Conservation (phyloP, 1,140 invertebrate genomes). For the Lethocerus indicus region DNA sequence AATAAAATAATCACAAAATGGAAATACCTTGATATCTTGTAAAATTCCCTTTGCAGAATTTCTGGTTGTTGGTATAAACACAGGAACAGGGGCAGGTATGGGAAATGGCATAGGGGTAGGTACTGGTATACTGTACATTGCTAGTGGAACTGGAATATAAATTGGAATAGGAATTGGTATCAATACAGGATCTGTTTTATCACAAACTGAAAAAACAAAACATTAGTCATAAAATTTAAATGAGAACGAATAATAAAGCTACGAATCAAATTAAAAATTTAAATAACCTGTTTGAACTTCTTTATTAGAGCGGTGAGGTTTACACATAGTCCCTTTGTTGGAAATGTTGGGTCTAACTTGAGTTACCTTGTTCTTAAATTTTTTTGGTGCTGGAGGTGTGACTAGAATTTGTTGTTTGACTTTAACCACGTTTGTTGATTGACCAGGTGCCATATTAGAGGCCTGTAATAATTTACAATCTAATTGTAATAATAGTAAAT, state of each 20-base stretch:
- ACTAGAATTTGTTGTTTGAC: background rate
- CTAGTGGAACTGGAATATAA: conserved; percentile 71
- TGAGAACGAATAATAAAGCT: background rate
- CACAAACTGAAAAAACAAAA: background rate
- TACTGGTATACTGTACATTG: conserved; percentile 69
- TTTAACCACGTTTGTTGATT: no score
- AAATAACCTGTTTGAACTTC: conserved; percentile 38
- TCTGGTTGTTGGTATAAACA: conserved; percentile 79
- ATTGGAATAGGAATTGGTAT: conserved; percentile 82
- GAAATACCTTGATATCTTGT: conserved; percentile 56
- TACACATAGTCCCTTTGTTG: conserved; percentile 55
- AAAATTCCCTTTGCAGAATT: conserved; percentile 68
- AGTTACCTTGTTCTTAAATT: background rate
- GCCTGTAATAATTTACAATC: no score
- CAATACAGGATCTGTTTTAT: conserved; percentile 22
- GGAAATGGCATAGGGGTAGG: conserved; percentile 76
- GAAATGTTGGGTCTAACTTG: conserved; percentile 54
- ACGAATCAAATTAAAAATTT: conserved; percentile 12
- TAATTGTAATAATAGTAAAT: no score
- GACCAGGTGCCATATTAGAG: no score
- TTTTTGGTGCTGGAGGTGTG: background rate
- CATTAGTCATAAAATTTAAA: no score
- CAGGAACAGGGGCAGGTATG: conserved; percentile 71
- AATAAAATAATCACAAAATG: no score
- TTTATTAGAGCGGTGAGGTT: conserved; percentile 45